These are phyloP conservation scores for Harlomillsia oculata DNA, from an alignment of 1,140 invertebrate species.

Conservation along the genomic window DNA sequence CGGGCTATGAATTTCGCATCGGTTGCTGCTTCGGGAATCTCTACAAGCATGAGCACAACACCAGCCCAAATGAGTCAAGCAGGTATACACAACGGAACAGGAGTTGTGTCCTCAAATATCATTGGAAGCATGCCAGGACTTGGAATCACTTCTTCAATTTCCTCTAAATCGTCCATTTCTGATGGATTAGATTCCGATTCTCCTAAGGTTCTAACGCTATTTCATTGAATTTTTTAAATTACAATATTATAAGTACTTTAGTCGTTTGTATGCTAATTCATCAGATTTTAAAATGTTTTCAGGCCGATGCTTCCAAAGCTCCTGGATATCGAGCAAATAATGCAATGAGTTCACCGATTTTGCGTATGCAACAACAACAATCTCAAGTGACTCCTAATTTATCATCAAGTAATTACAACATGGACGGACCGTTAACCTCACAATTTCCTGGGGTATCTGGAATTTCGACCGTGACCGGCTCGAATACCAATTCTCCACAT, in stretches of 20 bases:
- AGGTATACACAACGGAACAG: slow-evolving; percentile 20
- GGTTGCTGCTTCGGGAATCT: slow-evolving; percentile 36
- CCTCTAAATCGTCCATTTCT: not conserved
- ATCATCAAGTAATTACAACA: not conserved
- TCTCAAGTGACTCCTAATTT: slow-evolving; percentile 12
- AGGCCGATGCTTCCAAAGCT: slow-evolving; percentile 67
- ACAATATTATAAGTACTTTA: not conserved
- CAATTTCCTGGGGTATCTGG: slow-evolving; percentile 8
- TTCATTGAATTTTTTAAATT: not conserved
- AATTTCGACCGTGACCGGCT: not conserved
- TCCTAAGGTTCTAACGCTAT: slow-evolving; percentile 17
- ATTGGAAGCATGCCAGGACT: not conserved
- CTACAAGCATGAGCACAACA: slow-evolving; percentile 26
- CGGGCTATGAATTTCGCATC: slow-evolving; percentile 37
- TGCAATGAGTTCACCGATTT: slow-evolving; percentile 54
- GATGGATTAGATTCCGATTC: slow-evolving; percentile 20
- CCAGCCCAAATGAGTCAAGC: slow-evolving; percentile 32
- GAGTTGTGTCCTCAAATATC: not conserved
- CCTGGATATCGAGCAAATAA: slow-evolving; percentile 61
- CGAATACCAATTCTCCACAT: too few species aligned
- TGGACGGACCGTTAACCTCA: slow-evolving; percentile 3
- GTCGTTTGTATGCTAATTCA: too few species aligned
- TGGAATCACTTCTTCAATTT: not conserved
- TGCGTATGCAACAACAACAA: slow-evolving; percentile 33
- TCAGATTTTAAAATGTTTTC: too few species aligned